A percentile compares a stretch with the other conserved stretches of the same genome.
These are phyloP conservation scores for Falco rusticolus DNA, from an alignment of 2,797 vertebrate species.

Conservation along the genomic window DNA sequence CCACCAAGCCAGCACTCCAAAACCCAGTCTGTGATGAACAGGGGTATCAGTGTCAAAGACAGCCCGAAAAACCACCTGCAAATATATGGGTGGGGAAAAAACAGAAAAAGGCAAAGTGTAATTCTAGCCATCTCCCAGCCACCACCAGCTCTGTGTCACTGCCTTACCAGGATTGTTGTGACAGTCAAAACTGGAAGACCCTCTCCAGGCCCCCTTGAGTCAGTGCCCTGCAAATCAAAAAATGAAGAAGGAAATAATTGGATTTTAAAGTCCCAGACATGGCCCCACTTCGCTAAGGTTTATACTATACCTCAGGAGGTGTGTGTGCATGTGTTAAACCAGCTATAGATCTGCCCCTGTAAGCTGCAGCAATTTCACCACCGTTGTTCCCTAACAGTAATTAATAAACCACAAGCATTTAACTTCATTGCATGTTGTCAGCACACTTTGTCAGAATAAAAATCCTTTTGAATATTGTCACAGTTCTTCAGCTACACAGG, in stretches of 20 bases:
- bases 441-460: neutral
- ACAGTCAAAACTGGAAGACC: conserved; percentile 76
- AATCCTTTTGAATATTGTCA: neutral
- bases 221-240: conserved; percentile 12
- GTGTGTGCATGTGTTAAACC: neutral
- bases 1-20: neutral
- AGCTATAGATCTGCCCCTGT: neutral
- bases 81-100: rapidly evolving
- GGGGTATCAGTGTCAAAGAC: rapidly evolving
- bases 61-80: rapidly evolving
- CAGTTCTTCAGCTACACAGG: neutral
- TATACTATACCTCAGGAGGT: neutral
- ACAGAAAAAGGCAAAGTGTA: rapidly evolving
- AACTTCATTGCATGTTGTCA: neutral
- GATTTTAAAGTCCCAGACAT: rapidly evolving
- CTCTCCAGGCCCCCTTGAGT: neutral
- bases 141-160: rapidly evolving
- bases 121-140: neutral
- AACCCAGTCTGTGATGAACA: rapidly evolving
- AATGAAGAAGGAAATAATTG: neutral
- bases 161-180: conserved; percentile 88
- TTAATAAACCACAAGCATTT: neutral
- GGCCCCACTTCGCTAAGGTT: neutral
- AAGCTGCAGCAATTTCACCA: neutral
- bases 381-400: neutral